Conservation (phyloP, 2,797 vertebrate genomes). For the Ceryle rudis region DNA sequence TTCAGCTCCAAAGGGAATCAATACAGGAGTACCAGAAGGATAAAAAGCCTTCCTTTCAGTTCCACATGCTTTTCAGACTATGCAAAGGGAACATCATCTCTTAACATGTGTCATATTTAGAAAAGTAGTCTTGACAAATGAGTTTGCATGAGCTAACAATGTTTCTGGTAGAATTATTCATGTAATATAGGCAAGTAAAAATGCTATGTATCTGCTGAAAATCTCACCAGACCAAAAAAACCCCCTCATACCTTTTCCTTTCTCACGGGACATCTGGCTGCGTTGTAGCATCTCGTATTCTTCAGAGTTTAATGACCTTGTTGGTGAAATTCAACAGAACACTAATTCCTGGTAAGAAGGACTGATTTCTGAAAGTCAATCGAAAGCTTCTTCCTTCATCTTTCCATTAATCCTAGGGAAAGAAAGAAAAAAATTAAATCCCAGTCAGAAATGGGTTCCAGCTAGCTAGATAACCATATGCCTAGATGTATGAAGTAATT, state of each 20-base stretch:
- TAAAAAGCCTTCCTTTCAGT: neutral
- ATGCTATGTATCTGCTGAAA: neutral
- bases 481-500: neutral
- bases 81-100: neutral
- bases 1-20: neutral
- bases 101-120: neutral
- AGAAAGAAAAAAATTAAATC: neutral
- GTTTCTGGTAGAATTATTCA: neutral
- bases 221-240: neutral
- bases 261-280: neutral
- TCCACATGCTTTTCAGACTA: neutral
- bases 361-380: neutral
- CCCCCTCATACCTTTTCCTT: fast-evolving
- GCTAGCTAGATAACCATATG: neutral
- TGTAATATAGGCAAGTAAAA: neutral
- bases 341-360: neutral
- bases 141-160: neutral
- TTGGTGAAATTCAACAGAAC: neutral
- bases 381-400: neutral
- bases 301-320: neutral
- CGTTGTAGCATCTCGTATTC: neutral
- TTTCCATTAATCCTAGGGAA: neutral
- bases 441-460: neutral
- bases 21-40: neutral
- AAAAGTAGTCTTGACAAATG: neutral